Evolutionary conservation across 2,113 vertebrate genomes (phyloP), one percentile per base, ranked within the genome.

Genomic region (Dolichotis patagonum): DNA sequence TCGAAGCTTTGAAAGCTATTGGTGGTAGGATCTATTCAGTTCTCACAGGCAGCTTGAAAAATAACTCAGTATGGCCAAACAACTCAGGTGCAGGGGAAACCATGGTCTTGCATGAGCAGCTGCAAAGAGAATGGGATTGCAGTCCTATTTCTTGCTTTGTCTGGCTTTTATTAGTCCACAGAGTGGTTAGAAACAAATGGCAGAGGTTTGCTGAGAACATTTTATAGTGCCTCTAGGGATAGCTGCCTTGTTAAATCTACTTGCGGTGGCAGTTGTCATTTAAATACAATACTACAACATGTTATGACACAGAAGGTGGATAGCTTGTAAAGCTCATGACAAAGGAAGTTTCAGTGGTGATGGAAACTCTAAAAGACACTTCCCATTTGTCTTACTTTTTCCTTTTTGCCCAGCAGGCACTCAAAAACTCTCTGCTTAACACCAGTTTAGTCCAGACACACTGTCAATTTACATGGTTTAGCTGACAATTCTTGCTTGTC

Each of bases 401-500:
- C 49, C 13, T 8, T 81, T 97, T 95, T 91, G 63, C 95, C 97
- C 96, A 98, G 49, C 5, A 73, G 96, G 82, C 90, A 97, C 46
- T 96, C 93, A 94, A 77, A 98, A 96, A 94, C 88, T 96, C 97
- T 94, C 52, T 96, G 77, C 46, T 84, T 96, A 95, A 92, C 92
- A 95, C 88, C 43, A 87, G 84, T 94, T 97, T 93, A 97, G 81
- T 60, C 67, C 94, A 97, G 92, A 95, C 88, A 97, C 10, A 11
- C 71, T 97, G 94, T 96, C 97, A 98, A 88, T 97, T 98, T 96
- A 88, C 88, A 86, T 84, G 77, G 96, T 49, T 97, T 98, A 97
- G 95, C 80, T 97, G 97, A 96, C 82, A 98, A 97, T 88, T 94
- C 96, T 97, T 95, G 81, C 78, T 98, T 98, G 96, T 98, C 90